Conservation (phyloP, 2,797 vertebrate genomes). For the Coregonus suidteri region DNA sequence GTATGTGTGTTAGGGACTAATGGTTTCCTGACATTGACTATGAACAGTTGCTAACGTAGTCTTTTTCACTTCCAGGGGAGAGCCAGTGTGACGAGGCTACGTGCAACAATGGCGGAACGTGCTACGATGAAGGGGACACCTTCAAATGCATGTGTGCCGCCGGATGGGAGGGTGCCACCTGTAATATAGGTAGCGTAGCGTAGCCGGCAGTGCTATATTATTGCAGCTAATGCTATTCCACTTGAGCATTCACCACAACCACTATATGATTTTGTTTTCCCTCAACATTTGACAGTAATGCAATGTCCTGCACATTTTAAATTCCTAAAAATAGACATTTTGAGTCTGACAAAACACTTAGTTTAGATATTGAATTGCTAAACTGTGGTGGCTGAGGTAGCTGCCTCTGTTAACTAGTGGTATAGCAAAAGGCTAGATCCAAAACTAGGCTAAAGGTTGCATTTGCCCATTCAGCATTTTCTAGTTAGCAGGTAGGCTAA, state of each 20-base stretch:
- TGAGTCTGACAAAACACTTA: too few relatives aligned
- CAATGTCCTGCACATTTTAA: too few relatives aligned
- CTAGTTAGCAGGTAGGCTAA: neutral
- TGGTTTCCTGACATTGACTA: neutral
- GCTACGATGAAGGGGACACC: constrained; percentile 89
- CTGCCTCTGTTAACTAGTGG: too few relatives aligned
- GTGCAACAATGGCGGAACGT: constrained; percentile 95
- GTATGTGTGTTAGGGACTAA: neutral
- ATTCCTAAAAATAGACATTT: too few relatives aligned
- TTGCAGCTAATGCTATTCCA: neutral
- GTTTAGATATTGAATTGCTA: too few relatives aligned
- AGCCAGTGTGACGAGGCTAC: constrained; percentile 97
- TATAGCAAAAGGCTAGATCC: too few relatives aligned
- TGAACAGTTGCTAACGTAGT: neutral
- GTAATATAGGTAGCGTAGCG: constrained; percentile 88
- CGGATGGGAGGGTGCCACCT: constrained; percentile 95
- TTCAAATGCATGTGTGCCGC: constrained; percentile 95
- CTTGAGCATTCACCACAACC: too few relatives aligned
- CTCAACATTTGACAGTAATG: too few relatives aligned
- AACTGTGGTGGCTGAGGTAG: too few relatives aligned
- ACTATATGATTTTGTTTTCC: too few relatives aligned
- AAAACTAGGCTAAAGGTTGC: neutral
- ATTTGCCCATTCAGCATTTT: neutral
- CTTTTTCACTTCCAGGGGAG: constrained; percentile 77
- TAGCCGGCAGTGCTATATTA: neutral